Evolutionary conservation across 2,888 invertebrate species (phyloP), one percentile per base, ranked within the genome.

Genomic region (Diabrotica balteata): DNA sequence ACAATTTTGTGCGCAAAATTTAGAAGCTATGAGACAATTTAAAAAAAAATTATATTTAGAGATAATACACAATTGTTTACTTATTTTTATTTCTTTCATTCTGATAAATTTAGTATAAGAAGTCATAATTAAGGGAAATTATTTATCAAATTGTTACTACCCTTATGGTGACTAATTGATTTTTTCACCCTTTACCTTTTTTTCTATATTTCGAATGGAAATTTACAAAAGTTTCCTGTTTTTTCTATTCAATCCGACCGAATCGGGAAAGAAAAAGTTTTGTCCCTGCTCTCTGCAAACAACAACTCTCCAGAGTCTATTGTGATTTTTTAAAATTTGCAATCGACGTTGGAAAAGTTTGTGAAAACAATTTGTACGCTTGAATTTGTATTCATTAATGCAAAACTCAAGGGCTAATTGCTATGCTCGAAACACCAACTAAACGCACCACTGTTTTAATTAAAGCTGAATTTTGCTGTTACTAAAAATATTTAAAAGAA

Each of bases 341-440:
- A 59, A 72, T 72, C 61, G 70, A 69, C 57, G 66, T 63, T 63
- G 67, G 67, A 52, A 63, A 55, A 65, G 67, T 63, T 69, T 69
- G 63, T 64, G 62, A 72, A 71, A 72, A 71, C 67, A 73, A 68
- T 69, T 72, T 68, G 69, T 66, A 65, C 66, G 69, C 67, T 63
- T 61, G 72, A 71, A 72, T 73, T 72, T 70, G 73, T 72, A 72
- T 71, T 73, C 73, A 73, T 73, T 73, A 71, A 73, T 73, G 72
- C 72, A 72, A 66, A 73, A 73, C 69, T 73, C 72, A 68, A 70
- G 72, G 66, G 69, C 71, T 73, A 73, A 73, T 73, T 73, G 70
- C 72, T 69, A 68, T 68, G 71, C 71, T 63, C 63, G 68, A 67
- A 72, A 69, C 65, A 67, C 70, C 71, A 68, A 68, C 67, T 70